Conservation (phyloP, 2,888 invertebrate genomes). For the Branchellion lobata region DNA sequence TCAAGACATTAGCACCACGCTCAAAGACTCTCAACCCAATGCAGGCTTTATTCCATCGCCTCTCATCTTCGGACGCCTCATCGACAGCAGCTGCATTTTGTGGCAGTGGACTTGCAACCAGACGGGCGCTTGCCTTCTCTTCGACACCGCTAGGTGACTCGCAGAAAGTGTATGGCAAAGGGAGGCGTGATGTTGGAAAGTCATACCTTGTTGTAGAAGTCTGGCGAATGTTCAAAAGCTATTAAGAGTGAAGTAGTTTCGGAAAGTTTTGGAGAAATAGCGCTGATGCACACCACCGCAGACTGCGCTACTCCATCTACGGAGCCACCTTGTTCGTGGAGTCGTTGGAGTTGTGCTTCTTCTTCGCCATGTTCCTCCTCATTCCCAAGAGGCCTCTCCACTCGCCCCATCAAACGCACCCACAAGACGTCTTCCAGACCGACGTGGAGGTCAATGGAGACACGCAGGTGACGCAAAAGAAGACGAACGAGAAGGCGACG, state of each 20-base stretch:
- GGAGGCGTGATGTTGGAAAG: background rate
- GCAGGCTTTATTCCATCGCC: slow-evolving; percentile 51
- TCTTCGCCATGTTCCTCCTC: slow-evolving; percentile 37
- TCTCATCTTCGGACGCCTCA: slow-evolving; percentile 49
- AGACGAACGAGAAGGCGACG: too few relatives aligned
- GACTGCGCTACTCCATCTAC: slow-evolving; percentile 44
- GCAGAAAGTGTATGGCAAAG: background rate
- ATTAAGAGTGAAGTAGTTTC: too few relatives aligned
- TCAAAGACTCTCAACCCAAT: too few relatives aligned
- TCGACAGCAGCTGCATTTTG: slow-evolving; percentile 49
- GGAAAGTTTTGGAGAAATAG: too few relatives aligned
- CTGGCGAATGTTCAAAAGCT: too few relatives aligned
- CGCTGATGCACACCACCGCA: too few relatives aligned
- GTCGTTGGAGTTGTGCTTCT: slow-evolving; percentile 19
- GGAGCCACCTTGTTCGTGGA: slow-evolving; percentile 47
- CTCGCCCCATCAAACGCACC: background rate
- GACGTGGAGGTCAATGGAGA: background rate
- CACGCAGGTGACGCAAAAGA: background rate
- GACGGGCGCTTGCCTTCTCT: slow-evolving; percentile 49
- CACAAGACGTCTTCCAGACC: background rate
- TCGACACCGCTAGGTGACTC: slow-evolving; percentile 47
- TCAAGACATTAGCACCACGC: too few relatives aligned
- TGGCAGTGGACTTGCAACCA: slow-evolving; percentile 49
- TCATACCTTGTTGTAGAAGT: too few relatives aligned
- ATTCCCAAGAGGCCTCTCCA: slow-evolving; percentile 33